Percentiles rank a stretch among this genome's conserved stretches.
Conservation (phyloP, 2,797 vertebrate genomes). For the Bovichtus variegatus region DNA sequence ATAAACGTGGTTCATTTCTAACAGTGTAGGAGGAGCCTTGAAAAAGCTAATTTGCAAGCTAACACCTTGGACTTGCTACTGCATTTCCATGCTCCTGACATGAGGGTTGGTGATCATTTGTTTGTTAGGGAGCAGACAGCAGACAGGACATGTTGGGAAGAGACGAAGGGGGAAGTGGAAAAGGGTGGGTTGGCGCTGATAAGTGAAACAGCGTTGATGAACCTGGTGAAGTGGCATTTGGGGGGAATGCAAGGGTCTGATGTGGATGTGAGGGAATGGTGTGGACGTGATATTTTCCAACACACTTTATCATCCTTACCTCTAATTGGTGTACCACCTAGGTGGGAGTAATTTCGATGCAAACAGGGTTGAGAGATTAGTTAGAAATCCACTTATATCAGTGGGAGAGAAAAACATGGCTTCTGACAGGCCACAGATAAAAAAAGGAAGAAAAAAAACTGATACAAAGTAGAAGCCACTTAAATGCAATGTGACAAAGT, state of each 20-base stretch:
- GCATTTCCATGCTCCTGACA: constrained; percentile 39
- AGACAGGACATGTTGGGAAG: constrained; percentile 63
- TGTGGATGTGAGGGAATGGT: constrained; percentile 62
- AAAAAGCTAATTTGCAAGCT: constrained; percentile 48
- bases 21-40: constrained; percentile 10
- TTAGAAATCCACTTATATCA: constrained; percentile 80
- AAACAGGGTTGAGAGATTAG: constrained; percentile 84
- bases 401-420: constrained; percentile 68
- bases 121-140: constrained; percentile 70
- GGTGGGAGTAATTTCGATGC: constrained; percentile 82
- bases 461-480: constrained; percentile 60
- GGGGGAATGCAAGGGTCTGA: constrained; percentile 49
- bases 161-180: constrained; percentile 39
- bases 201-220: constrained; percentile 64
- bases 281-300: constrained; percentile 69
- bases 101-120: constrained; percentile 77
- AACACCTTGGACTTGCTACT: constrained; percentile 47
- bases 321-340: constrained; percentile 88
- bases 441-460: constrained; percentile 18
- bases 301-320: constrained; percentile 83
- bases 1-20: background rate
- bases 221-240: constrained; percentile 56
- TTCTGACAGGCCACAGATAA: constrained; percentile 58
- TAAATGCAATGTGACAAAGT: constrained; percentile 55
- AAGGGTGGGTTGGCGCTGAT: constrained; percentile 21